A percentile compares a stretch with the other conserved stretches of the same genome.
Conservation (phyloP, 2,113 vertebrate species). For the Mohoua ochrocephala region DNA sequence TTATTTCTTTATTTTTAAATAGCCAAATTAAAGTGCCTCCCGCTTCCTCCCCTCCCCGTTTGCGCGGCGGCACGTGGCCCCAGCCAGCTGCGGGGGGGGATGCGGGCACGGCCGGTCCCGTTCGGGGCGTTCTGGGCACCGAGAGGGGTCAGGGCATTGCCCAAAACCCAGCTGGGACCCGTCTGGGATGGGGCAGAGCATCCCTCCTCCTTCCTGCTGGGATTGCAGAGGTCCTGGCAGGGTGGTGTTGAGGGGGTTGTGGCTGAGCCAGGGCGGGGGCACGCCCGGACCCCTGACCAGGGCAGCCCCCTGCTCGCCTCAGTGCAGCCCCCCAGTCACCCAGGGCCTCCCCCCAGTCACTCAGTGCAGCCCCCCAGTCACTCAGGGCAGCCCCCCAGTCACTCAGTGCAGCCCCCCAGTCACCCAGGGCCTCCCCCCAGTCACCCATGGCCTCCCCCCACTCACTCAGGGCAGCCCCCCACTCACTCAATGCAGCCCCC, state of each 20-base stretch:
- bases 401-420: not conserved
- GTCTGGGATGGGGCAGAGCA: not conserved
- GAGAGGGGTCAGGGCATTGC: not conserved
- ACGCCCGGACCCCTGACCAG: rapidly evolving
- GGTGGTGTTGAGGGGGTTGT: not conserved
- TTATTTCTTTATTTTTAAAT: slow-evolving; percentile 71
- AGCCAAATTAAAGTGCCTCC: slow-evolving; percentile 67
- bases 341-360: not conserved
- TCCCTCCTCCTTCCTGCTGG: not conserved
- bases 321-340: not conserved
- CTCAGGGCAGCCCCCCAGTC: not conserved
- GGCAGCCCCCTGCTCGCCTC: not conserved
- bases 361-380: not conserved
- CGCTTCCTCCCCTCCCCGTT: not conserved
- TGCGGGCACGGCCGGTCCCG: rapidly evolving
- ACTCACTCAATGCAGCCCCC: not conserved
- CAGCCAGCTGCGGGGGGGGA: not conserved
- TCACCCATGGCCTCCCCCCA: no score
- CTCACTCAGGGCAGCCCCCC: not conserved
- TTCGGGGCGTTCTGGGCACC: rapidly evolving
- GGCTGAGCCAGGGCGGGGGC: not conserved
- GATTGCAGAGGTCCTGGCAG: not conserved
- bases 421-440: no score
- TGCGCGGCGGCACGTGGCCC: not conserved
- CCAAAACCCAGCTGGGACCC: not conserved